Conservation (phyloP, 2,888 invertebrate species). For the Ctenicera cuprea region DNA sequence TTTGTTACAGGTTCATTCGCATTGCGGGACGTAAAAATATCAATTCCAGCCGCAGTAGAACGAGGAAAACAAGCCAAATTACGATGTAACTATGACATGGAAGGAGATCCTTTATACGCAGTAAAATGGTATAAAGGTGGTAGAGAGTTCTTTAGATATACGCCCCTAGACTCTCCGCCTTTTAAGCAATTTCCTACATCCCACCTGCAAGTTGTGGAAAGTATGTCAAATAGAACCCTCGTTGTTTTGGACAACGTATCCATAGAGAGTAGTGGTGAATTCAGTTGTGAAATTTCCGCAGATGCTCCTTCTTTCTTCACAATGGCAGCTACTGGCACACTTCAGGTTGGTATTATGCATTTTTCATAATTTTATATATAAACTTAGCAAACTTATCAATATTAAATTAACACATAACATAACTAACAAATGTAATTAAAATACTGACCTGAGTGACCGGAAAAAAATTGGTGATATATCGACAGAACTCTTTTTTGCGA, state of each 20-base stretch:
- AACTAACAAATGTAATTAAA: no score
- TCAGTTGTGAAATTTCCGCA: slow-evolving; percentile 70
- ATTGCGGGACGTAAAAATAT: slow-evolving; percentile 80
- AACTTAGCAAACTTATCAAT: no score
- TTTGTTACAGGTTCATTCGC: slow-evolving; percentile 61
- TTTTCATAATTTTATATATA: no score
- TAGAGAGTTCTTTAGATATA: slow-evolving; percentile 78
- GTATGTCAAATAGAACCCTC: slow-evolving; percentile 68
- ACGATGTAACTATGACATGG: slow-evolving; percentile 79
- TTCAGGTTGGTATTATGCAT: slow-evolving; percentile 79
- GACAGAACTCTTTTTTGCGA: no score
- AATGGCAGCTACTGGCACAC: slow-evolving; percentile 64
- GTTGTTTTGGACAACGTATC: slow-evolving; percentile 67
- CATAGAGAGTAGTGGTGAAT: slow-evolving; percentile 66
- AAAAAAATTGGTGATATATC: no score
- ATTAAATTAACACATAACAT: no score
- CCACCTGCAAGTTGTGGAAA: slow-evolving; percentile 79
- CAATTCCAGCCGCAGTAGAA: slow-evolving; percentile 80
- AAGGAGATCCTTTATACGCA: slow-evolving; percentile 80
- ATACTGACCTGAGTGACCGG: no score
- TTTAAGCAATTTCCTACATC: slow-evolving; percentile 79
- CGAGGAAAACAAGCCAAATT: slow-evolving; percentile 79
- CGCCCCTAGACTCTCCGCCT: slow-evolving; percentile 79
- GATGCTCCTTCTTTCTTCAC: slow-evolving; percentile 71
- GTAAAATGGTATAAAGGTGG: slow-evolving; percentile 83